These are phyloP conservation scores for Micronisus gabar DNA, from an alignment of 2,113 vertebrate genomes.

Conservation along the genomic window DNA sequence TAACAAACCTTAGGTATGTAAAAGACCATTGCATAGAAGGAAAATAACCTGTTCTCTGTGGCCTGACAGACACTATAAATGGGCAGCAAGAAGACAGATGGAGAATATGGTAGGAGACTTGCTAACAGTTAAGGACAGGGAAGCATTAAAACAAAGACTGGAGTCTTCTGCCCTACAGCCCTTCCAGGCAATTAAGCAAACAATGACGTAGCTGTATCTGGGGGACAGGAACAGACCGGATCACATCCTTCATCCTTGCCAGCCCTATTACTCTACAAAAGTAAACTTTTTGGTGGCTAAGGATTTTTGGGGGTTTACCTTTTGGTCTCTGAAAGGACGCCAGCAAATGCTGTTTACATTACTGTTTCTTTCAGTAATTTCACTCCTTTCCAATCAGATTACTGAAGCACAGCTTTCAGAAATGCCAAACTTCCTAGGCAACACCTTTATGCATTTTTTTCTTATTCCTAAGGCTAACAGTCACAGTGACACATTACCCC, in stretches of 20 bases:
- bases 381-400: background rate
- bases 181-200: background rate
- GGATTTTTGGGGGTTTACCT: background rate
- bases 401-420: background rate
- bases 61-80: accelerated
- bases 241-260: accelerated
- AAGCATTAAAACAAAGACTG: background rate
- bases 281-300: background rate
- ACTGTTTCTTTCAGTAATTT: background rate
- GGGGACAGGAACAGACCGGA: background rate
- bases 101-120: accelerated
- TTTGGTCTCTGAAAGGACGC: background rate
- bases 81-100: background rate
- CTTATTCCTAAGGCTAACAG: background rate
- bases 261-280: background rate
- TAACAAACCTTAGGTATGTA: accelerated
- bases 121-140: background rate
- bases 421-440: background rate
- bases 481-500: background rate
- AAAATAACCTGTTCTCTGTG: background rate
- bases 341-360: background rate
- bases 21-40: background rate
- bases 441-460: background rate
- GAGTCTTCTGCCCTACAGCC: background rate
- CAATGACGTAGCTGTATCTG: background rate